Evolutionary conservation across 2,797 vertebrate species (phyloP).

Genomic region (Poecilia picta): DNA sequence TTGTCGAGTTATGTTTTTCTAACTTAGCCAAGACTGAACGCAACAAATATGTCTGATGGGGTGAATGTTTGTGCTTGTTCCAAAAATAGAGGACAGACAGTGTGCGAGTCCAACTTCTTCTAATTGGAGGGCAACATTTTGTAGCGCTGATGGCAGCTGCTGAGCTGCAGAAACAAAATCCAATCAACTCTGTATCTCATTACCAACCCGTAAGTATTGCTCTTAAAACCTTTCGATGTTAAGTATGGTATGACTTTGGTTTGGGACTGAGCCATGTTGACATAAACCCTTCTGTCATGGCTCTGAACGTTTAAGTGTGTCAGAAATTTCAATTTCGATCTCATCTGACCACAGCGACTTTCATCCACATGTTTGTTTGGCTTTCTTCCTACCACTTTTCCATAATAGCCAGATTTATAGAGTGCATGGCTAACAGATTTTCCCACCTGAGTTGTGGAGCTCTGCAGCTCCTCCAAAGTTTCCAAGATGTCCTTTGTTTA

Average conservation of each 20-base stretch:
- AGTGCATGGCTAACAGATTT: background rate
- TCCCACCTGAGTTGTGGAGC: background rate
- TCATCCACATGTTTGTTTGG: background rate
- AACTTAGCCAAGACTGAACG: slow-evolving; percentile 4
- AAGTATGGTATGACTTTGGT: background rate
- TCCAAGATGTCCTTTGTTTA: background rate
- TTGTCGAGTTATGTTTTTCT: slow-evolving; percentile 2
- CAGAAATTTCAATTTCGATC: background rate
- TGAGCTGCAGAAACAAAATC: background rate
- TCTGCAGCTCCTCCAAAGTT: background rate
- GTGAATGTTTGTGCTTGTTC: slow-evolving; percentile 14
- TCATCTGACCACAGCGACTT: background rate
- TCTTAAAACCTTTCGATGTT: background rate
- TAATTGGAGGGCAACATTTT: background rate
- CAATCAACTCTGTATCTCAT: background rate
- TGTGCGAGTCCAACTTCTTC: background rate
- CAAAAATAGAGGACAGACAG: slow-evolving; percentile 3
- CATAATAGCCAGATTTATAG: background rate
- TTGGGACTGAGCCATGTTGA: background rate
- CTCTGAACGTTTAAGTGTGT: background rate
- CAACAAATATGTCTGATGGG: background rate
- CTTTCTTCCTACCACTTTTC: background rate
- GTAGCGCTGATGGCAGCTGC: background rate
- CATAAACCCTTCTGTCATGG: background rate
- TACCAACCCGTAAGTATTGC: background rate